Conservation (phyloP, 2,113 vertebrate species). For the Notarius quadriscutis region DNA sequence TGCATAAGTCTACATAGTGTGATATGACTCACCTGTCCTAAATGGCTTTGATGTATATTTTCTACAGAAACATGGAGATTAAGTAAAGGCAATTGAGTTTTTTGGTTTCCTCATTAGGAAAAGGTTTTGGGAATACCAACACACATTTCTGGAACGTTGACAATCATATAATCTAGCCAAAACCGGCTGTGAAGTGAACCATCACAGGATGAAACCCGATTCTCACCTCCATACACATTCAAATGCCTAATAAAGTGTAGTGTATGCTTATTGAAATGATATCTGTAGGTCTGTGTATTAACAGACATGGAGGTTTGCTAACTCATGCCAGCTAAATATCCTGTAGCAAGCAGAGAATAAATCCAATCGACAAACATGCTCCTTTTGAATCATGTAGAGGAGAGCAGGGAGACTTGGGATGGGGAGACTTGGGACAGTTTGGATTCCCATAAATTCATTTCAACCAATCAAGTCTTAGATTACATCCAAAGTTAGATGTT, state of each 20-base stretch:
- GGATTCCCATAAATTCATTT: too few species aligned
- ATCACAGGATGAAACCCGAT: neutral
- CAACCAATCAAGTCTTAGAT: too few species aligned
- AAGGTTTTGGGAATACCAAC: neutral
- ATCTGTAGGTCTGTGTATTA: neutral
- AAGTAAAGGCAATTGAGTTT: neutral
- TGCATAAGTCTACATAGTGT: slow-evolving; percentile 39
- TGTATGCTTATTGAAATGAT: neutral
- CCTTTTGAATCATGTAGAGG: neutral
- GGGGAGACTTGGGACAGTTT: too few species aligned
- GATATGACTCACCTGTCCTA: slow-evolving; percentile 53
- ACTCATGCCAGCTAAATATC: neutral
- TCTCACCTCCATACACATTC: neutral
- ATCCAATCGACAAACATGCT: neutral
- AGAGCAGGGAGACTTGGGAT: too few species aligned
- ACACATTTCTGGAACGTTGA: neutral
- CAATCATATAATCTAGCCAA: neutral
- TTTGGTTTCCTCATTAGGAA: neutral
- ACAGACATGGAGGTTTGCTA: too few species aligned
- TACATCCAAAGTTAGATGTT: too few species aligned
- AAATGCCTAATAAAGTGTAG: neutral
- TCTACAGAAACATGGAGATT: neutral
- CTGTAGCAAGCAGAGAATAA: neutral
- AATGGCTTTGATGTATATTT: slow-evolving; percentile 5
- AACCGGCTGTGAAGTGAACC: slow-evolving; percentile 2